Evolutionary conservation across 1,140 invertebrate species (phyloP), one percentile per base, ranked within the genome.

Genomic region (Scaptodrosophila lebanonensis): DNA sequence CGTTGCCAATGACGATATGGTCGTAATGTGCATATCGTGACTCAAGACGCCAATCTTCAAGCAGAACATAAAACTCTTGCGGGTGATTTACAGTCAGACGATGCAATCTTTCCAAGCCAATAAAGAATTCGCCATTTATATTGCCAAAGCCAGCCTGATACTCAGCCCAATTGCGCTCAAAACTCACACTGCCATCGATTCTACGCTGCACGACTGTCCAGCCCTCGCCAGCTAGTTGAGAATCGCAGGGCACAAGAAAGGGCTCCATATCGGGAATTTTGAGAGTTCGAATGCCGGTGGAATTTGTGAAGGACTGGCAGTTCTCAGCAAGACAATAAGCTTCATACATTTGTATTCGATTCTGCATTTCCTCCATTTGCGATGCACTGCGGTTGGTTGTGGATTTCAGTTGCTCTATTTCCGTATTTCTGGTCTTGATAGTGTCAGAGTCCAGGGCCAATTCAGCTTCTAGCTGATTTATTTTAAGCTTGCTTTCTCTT

Each of bases 61-160:
- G 77, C 40, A 91, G 89, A 20, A 94, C 89, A 29, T 89, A 72
- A n/a, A 93, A 67, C 39, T 90, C 89, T 35, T 91, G 90, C 20
- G 89, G 83, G 62, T 88, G 87, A 56, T 89, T 87, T 38, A 87
- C 89, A 0, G 90, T 91, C 4, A 90, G 56, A 18, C 85, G 82
- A 62, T 90, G 86, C 1, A 90, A 71, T 51, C 90, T 90, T 35
- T 90, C 89, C 40, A 91, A 67, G 4, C 90, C 90, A 1, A 91
- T 73, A 88, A 90, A 91, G 65, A 90, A 91, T 67, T 91, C 90
- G 0, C 88, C 88, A 8, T 86, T 88, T 6, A 90, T 53, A 54
- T 91, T 89, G 2, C 90, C 91, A 66, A 91, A 91, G 4, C 90
- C 91, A 38, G 89, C 64, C 43, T 89, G 90, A 62, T 92, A 92